Evolutionary conservation across 2,113 vertebrate species (phyloP).

Genomic region (Ploceus nigricollis): DNA sequence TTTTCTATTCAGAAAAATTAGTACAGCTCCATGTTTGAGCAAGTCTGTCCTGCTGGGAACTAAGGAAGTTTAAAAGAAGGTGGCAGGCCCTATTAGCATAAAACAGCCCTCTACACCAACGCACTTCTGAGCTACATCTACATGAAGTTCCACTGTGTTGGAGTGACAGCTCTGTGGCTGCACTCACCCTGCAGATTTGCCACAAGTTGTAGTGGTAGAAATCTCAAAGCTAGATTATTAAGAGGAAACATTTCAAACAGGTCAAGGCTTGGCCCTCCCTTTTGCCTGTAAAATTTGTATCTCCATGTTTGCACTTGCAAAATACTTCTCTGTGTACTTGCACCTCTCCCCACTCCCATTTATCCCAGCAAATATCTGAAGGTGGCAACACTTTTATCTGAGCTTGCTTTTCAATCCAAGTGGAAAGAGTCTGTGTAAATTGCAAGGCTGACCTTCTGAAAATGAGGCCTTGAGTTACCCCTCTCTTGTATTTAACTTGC

Average conservation of each 20-base stretch:
- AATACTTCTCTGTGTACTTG: background rate
- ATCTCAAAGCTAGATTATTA: background rate
- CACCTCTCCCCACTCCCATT: background rate
- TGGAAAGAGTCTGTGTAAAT: background rate
- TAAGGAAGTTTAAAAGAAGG: background rate
- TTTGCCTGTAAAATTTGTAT: background rate
- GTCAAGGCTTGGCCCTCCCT: background rate
- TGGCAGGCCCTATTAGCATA: background rate
- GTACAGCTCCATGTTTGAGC: background rate
- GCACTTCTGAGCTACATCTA: background rate
- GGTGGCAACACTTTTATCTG: background rate
- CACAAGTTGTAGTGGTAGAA: background rate
- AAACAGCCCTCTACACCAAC: background rate
- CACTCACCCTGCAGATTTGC: background rate
- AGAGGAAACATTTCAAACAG: background rate
- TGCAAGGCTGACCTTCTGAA: background rate
- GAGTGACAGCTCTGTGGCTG: background rate
- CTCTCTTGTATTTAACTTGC: background rate
- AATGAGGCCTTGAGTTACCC: conserved; percentile 1
- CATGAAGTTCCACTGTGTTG: fast-evolving
- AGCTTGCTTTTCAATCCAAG: background rate
- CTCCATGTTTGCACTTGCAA: background rate
- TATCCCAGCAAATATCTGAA: background rate
- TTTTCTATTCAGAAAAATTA: background rate
- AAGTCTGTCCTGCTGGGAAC: background rate